Base-by-base conservation (phyloP, 2,888 invertebrate species). In the Psylliodes chrysocephalus region DNA sequence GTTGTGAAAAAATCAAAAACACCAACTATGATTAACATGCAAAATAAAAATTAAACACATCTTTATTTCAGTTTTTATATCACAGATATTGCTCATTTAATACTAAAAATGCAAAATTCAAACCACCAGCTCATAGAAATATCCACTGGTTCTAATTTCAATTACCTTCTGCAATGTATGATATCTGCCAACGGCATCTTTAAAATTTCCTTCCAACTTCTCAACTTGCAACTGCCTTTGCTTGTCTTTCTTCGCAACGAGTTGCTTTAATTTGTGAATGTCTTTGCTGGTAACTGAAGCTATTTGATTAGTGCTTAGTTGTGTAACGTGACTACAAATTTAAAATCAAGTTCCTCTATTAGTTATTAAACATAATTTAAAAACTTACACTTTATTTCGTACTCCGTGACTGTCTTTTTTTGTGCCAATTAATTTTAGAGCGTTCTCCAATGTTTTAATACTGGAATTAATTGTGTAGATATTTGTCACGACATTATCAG, bases 141-240 rank as follows among this genome's bases (percentile, higher is more conserved):
- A 54, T 46, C 25, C 15, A 35, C 40, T 19, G 10, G 19, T 53
- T 14, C 30, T 28, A n/a, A 49, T 49, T 28, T 28, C 5, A 49
- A 28, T 15, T 82, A 93, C 93, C 87, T 92, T 92, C 81, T 96
- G 96, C 75, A 92, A 86, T 15, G 86, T 82, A 47, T 92, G 89
- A 79, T 14, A 95, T 85, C 18, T 92, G 42, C 68, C 74, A 1
- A 95, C 86, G 1, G 93, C 89, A 70, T 91, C 92, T 69, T 89
- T 88, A 80, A 95, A 96, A 74, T 93, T 92, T 73, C 90, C 90
- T 8, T 91, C 92, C 10, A 96, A 86, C 75, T 93, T 88, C 73
- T 94, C 94, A 57, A 93, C 88, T 81, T 95, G 94, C 68, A 96
- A 83, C 77, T 91, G 92, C 79, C 93, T 92, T 63, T 91, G 90